These are phyloP conservation scores for Heteropelma amictum DNA, from an alignment of 2,888 invertebrate genomes.

Conservation along the genomic window DNA sequence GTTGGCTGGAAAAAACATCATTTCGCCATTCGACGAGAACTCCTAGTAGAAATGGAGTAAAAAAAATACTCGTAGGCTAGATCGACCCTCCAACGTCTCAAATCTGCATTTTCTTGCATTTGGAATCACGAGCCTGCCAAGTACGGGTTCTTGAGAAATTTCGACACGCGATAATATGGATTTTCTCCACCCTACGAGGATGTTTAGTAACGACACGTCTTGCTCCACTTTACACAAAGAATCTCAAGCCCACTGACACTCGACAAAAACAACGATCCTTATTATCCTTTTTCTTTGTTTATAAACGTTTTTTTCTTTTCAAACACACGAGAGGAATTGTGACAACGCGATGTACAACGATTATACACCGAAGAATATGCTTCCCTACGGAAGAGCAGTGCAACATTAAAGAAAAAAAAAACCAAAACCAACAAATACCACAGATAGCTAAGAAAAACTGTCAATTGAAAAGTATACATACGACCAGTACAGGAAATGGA, in stretches of 20 bases:
- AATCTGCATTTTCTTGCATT: conserved; percentile 69
- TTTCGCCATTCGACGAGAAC: background rate
- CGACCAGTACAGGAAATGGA: too few species aligned
- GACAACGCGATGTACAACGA: too few species aligned
- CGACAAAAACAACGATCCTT: background rate
- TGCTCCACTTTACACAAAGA: background rate
- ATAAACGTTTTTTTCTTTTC: background rate
- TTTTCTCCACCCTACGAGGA: conserved; percentile 57
- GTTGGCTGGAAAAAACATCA: background rate
- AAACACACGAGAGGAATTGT: too few species aligned
- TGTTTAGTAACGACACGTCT: background rate
- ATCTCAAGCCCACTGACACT: background rate
- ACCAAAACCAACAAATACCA: too few species aligned
- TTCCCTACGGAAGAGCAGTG: too few species aligned
- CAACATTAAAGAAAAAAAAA: too few species aligned
- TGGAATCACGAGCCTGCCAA: conserved; percentile 56
- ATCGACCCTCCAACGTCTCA: conserved; percentile 32
- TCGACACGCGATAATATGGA: conserved; percentile 67
- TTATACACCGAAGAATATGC: too few species aligned
- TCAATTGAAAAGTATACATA: too few species aligned
- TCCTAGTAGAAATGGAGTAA: conserved; percentile 52
- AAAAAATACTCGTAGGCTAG: too few species aligned
- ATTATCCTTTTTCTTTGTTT: background rate
- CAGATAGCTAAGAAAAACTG: too few species aligned
- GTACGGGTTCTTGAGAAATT: conserved; percentile 55